Conservation (phyloP, 2,888 invertebrate genomes). For the Rhabditoides inermis region DNA sequence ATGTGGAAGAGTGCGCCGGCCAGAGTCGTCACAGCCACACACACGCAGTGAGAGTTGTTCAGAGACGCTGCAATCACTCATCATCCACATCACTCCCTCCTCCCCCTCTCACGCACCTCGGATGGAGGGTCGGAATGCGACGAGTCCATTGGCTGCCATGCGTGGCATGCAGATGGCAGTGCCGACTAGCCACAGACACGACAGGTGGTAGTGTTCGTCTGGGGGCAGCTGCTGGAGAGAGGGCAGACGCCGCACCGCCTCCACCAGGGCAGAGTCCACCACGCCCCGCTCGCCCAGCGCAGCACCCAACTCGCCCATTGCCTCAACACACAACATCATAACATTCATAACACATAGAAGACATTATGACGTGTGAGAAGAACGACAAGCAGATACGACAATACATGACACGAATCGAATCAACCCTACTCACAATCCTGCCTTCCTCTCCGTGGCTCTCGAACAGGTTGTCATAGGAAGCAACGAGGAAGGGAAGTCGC, state of each 20-base stretch:
- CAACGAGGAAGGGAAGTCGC: slow-evolving; percentile 86
- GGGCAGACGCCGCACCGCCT: slow-evolving; percentile 67
- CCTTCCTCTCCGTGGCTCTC: slow-evolving; percentile 27
- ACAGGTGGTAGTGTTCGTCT: slow-evolving; percentile 58
- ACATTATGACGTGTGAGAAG: no score
- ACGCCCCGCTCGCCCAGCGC: slow-evolving; percentile 86
- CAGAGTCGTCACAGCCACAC: slow-evolving; percentile 85
- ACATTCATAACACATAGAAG: no score
- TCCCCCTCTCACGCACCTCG: neutral
- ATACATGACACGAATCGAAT: no score
- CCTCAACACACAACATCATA: no score
- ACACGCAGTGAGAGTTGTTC: slow-evolving; percentile 98
- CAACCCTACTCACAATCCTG: slow-evolving; percentile 22
- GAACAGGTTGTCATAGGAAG: slow-evolving; percentile 66
- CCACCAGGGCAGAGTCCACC: slow-evolving; percentile 86
- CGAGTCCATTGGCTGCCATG: slow-evolving; percentile 78
- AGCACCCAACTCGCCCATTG: slow-evolving; percentile 95
- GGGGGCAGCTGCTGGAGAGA: slow-evolving; percentile 7
- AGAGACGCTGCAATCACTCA: slow-evolving; percentile 16
- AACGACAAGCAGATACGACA: no score
- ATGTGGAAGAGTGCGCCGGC: slow-evolving; percentile 93
- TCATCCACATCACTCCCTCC: no score
- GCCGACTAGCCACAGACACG: slow-evolving; percentile 94
- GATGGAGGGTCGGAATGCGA: neutral
- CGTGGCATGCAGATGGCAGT: slow-evolving; percentile 94